Base-by-base conservation (phyloP, 2,113 vertebrate species). In the Dermatemys mawii region DNA sequence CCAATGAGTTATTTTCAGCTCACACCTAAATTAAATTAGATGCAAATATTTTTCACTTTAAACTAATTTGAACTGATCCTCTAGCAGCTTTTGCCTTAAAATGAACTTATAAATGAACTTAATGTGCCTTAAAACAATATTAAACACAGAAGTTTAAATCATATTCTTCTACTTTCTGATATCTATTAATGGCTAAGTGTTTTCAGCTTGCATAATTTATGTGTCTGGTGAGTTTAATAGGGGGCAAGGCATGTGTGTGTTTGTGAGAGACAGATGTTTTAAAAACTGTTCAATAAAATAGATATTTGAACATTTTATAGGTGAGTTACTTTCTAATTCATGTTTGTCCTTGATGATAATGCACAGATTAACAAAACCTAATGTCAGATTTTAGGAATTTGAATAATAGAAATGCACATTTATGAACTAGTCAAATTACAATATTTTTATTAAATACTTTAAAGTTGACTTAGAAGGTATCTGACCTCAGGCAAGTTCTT, bases 1-100 rank as follows among this genome's bases (percentile, higher is more conserved):
- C 84, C 41, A 93, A 86, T 93, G 35, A 95, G 54, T 46, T 97
- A 41, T 93, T 95, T 96, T 94, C 84, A 90, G 29, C 29, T 54
- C 86, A 70, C 55, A 17, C 92, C 83, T 94, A 90, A 90, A 93
- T 95, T 86, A 96, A 96, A 95, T 83, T 84, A 90, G 94, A 94
- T 92, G 50, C 78, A 94, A 94, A 89, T 96, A 90, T 90, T 95
- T 93, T 96, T 78, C 50, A 50, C 48, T 75, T 92, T 93, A 87
- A 94, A 89, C 76, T 92, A 81, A 90, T 93, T 90, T 80, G 81
- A 92, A 83, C 79, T 89, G 88, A 91, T 93, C 53, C 70, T 75
- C 70, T 93, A 48, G 50, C 87, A 93, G 11, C 49, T 86, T 93
- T 94, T 94, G 50, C 86, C 81, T 55, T 2, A 8, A 53, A 84